These are phyloP conservation scores for Garrulus glandarius DNA, from an alignment of 2,797 vertebrate genomes.

Conservation along the genomic window DNA sequence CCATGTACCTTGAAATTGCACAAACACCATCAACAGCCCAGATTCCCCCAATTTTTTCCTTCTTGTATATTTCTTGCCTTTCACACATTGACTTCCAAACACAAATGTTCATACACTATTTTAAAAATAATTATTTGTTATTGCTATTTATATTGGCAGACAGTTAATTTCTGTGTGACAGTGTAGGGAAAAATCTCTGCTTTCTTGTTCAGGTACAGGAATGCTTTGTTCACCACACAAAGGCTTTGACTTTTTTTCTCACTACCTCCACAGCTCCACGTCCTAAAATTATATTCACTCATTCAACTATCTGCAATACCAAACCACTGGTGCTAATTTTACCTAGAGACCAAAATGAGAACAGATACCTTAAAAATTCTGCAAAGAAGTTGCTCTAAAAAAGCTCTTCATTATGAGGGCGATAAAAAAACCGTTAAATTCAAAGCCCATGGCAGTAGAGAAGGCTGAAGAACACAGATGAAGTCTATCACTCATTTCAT, in stretches of 20 bases:
- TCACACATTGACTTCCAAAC: background rate
- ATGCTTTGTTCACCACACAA: background rate
- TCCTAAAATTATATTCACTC: background rate
- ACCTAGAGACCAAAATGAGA: background rate
- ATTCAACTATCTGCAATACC: background rate
- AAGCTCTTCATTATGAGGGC: background rate
- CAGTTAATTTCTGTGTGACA: background rate
- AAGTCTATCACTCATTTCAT: background rate
- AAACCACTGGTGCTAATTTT: background rate
- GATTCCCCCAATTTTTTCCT: background rate
- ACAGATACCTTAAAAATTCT: background rate
- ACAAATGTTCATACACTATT: background rate
- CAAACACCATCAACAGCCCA: background rate
- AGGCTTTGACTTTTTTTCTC: background rate
- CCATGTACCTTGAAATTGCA: background rate
- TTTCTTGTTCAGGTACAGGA: background rate
- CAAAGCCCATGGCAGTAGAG: background rate
- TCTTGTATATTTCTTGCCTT: background rate
- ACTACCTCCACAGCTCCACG: background rate
- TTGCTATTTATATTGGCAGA: background rate
- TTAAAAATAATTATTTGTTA: background rate
- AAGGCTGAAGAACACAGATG: background rate
- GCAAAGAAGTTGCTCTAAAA: background rate
- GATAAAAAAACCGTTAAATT: background rate
- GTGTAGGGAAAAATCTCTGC: background rate